Conservation (phyloP, 1,140 invertebrate genomes). For the Drosophila ironensis region DNA sequence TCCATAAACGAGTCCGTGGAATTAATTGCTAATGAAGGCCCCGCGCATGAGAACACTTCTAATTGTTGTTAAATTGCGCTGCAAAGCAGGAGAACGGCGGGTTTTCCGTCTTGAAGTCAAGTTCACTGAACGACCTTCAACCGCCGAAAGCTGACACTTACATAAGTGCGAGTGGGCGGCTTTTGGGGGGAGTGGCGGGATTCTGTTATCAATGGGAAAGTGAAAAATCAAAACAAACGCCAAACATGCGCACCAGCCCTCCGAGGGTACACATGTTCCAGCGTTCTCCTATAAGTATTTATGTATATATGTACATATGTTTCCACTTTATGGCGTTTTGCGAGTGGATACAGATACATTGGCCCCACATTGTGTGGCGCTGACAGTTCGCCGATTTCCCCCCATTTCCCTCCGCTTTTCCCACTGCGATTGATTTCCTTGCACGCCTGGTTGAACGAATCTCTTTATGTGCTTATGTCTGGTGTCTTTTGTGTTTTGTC, state of each 20-base stretch:
- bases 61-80: conserved; percentile 33
- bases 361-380: background rate
- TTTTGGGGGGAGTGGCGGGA: conserved; percentile 5
- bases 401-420: conserved; percentile 1
- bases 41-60: background rate
- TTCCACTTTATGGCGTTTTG: background rate
- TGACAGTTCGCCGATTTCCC: conserved; percentile 22
- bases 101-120: background rate
- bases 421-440: conserved; percentile 45
- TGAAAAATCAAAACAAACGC: conserved; percentile 35
- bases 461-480: background rate
- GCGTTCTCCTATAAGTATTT: no score
- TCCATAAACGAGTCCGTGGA: conserved; percentile 22
- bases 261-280: conserved; percentile 3
- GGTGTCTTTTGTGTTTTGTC: no score
- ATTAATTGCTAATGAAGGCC: conserved; percentile 2
- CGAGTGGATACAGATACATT: no score
- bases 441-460: background rate
- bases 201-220: conserved; percentile 38
- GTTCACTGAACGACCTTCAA: conserved; percentile 68
- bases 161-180: conserved; percentile 25
- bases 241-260: conserved; percentile 54
- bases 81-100: background rate
- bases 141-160: conserved; percentile 25
- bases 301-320: background rate